phyloP scores from a whole-genome alignment of 2,113 vertebrate species.

The Zosterops pallidus region DNA sequence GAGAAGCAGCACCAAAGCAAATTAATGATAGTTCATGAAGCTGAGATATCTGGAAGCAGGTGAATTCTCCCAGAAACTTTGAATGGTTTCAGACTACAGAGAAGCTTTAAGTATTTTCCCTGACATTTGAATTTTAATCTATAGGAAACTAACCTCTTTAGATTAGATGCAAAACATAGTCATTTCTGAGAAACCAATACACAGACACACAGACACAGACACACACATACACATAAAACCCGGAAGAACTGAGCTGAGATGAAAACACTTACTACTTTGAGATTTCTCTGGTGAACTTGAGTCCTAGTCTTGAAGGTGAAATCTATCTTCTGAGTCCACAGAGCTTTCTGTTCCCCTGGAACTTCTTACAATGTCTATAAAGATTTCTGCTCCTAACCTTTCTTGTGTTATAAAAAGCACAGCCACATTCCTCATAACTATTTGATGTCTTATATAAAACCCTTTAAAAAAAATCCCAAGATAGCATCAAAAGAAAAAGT shows the following conservation, averaged over 20 bases:
- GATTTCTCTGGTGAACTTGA: slow-evolving; percentile 69
- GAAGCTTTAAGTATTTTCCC: not conserved
- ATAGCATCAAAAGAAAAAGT: slow-evolving; percentile 76
- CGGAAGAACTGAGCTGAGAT: slow-evolving; percentile 36
- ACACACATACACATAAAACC: not conserved
- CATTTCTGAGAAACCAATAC: not conserved
- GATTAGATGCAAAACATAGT: slow-evolving; percentile 53
- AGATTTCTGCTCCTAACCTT: slow-evolving; percentile 80
- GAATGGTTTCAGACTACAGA: not conserved
- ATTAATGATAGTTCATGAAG: not conserved
- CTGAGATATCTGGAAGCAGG: not conserved
- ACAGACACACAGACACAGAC: not conserved
- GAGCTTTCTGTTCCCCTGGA: slow-evolving; percentile 73
- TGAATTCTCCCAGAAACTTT: not conserved
- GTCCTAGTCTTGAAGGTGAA: slow-evolving; percentile 75
- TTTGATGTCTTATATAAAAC: slow-evolving; percentile 80
- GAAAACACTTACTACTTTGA: slow-evolving; percentile 52
- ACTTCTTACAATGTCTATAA: slow-evolving; percentile 76
- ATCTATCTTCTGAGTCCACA: slow-evolving; percentile 64
- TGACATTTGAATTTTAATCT: slow-evolving; percentile 16
- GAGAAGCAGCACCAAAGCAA: not conserved
- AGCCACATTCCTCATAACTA: slow-evolving; percentile 74
- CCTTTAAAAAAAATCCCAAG: slow-evolving; percentile 72
- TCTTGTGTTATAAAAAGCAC: slow-evolving; percentile 78
- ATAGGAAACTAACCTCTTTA: slow-evolving; percentile 42